These are phyloP conservation scores for Phyto melanocephala DNA, from an alignment of 2,888 invertebrate genomes.

Conservation along the genomic window DNA sequence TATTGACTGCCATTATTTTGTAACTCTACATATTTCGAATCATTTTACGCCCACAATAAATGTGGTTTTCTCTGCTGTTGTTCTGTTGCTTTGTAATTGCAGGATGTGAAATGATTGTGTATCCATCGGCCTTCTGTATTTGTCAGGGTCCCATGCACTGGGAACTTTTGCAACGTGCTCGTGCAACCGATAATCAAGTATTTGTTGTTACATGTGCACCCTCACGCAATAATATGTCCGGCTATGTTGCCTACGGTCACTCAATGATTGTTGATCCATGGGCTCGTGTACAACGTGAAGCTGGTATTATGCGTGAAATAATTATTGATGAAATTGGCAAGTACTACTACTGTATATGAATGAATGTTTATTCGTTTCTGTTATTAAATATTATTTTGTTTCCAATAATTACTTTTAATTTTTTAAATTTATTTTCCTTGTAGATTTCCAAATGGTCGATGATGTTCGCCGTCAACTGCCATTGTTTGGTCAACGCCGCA, in stretches of 20 bases:
- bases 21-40: neutral
- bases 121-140: constrained; percentile 91
- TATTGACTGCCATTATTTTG: constrained; percentile 11
- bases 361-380: neutral
- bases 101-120: constrained; percentile 92
- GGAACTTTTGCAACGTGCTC: constrained; percentile 88
- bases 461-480: constrained; percentile 92
- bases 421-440: neutral
- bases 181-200: constrained; percentile 94
- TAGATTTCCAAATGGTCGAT: constrained; percentile 86
- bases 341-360: no score
- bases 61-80: neutral
- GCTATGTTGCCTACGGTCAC: constrained; percentile 96
- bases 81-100: constrained; percentile 32
- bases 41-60: neutral
- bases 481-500: constrained; percentile 85
- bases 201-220: constrained; percentile 92
- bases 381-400: constrained; percentile 2
- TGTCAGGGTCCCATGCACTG: constrained; percentile 91
- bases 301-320: constrained; percentile 86
- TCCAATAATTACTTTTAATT: neutral
- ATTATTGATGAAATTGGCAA: constrained; percentile 88
- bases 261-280: constrained; percentile 90
- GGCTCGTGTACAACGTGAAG: constrained; percentile 84
- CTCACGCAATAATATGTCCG: constrained; percentile 85